These are phyloP conservation scores for Autographa gamma DNA, from an alignment of 2,888 invertebrate species.

Conservation along the genomic window DNA sequence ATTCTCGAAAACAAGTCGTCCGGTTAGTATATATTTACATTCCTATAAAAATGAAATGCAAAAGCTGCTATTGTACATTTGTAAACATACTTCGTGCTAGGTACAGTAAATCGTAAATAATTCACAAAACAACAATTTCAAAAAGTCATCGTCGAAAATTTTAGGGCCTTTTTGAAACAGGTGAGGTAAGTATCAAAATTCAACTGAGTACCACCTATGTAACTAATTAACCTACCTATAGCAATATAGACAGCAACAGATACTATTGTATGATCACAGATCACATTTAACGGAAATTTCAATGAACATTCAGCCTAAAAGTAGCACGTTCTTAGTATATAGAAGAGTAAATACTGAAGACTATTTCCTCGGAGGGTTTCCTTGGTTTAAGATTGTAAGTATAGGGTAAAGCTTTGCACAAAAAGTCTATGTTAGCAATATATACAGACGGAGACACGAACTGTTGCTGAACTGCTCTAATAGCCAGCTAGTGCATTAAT, in stretches of 20 bases:
- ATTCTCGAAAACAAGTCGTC: conserved; percentile 35
- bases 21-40: conserved; percentile 23
- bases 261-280: not conserved
- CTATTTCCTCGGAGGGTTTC: not conserved
- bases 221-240: conserved; percentile 34
- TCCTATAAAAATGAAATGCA: conserved; percentile 26
- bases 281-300: not conserved
- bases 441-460: conserved; percentile 7
- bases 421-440: conserved; percentile 2
- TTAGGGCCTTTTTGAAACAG: not conserved
- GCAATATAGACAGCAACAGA: not conserved
- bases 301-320: not conserved
- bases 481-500: conserved; percentile 27
- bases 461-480: conserved; percentile 9
- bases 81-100: conserved; percentile 3
- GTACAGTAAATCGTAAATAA: conserved; percentile 2
- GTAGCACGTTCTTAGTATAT: not conserved
- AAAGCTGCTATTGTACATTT: conserved; percentile 22
- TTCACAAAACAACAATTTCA: conserved; percentile 5
- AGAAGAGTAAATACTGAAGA: not conserved
- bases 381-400: conserved; percentile 9
- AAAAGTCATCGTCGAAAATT: not conserved
- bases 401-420: conserved; percentile 11
- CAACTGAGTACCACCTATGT: conserved; percentile 12
- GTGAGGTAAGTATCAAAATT: not conserved